Evolutionary conservation across 2,113 vertebrate species (phyloP).

Genomic region (Emydocephalus ijimae): DNA sequence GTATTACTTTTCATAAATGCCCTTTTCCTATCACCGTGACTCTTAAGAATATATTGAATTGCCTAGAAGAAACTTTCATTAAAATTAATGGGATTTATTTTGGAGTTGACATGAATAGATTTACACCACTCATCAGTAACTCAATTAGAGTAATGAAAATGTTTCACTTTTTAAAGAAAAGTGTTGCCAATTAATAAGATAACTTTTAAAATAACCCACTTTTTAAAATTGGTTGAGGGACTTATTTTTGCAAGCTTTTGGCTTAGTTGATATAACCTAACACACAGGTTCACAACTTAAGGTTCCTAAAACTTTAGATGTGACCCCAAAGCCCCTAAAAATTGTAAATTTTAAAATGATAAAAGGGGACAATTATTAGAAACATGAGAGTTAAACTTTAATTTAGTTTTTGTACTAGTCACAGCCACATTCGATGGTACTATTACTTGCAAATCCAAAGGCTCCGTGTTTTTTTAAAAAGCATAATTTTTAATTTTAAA

Average conservation of each 20-base stretch:
- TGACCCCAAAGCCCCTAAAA: not conserved
- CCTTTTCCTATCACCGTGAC: not conserved
- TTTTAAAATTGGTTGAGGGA: not conserved
- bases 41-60: not conserved
- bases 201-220: not conserved
- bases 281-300: not conserved
- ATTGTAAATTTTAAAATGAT: not conserved
- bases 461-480: not conserved
- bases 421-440: not conserved
- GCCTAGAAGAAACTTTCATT: not conserved
- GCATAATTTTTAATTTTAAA: not conserved
- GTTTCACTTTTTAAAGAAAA: not conserved
- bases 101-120: not conserved
- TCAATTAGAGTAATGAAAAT: not conserved
- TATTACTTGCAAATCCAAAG: not conserved
- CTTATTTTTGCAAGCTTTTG: not conserved
- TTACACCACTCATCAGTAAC: too few relatives aligned
- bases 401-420: not conserved
- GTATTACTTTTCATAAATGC: not conserved
- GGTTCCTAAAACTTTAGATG: not conserved
- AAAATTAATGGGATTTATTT: not conserved
- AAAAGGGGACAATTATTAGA: not conserved
- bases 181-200: not conserved
- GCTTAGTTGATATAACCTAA: not conserved
- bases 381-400: not conserved